Evolutionary conservation across 2,797 vertebrate species (phyloP), one percentile per base, ranked within the genome.

Genomic region (Mus caroli): DNA sequence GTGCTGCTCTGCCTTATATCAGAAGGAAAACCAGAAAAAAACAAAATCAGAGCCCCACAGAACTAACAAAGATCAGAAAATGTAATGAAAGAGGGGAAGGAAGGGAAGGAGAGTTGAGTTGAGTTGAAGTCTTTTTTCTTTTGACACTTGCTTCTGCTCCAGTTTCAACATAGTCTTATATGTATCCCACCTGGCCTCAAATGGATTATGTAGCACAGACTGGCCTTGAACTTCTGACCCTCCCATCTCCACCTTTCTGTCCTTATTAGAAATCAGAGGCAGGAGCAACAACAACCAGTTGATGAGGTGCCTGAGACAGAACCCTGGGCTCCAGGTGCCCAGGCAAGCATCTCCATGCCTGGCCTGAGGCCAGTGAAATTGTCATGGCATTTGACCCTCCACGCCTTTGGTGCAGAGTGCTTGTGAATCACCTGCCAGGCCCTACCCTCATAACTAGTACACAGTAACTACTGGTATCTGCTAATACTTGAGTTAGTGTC

Each of bases 401-500:
- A 22, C 67, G 37, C 71, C 91, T 77, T 58, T 54, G n/a, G 75
- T 71, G 0, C 7, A 31, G 4, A 90, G 12, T 79, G 78, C 79
- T 86, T 89, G 50, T 88, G 43, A 94, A 64, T 34, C 40, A 54
- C 0, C 19, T n/a, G 43, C 3, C 56, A 12, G 82, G 26, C 14
- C 31, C 22, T 11, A 82, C 34, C 83, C 1, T 20, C 82, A 34
- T 2, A 64, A 28, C 71, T 96, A 75, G 46, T n/a, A 46, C 85
- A 40, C 0, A 94, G 43, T 40, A 97, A 96, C 58, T 31, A 90
- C 60, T 34, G 40, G 46, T 88, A 54, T 88, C 60, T 88, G 92
- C 93, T 96, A 96, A 71, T 62, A 3, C 92, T 97, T 64, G 94
- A 92, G 60, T 90, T 98, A 96, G 94, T n/a, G 84, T 96, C 97